Base-by-base conservation (phyloP, 2,113 vertebrate genomes). In the Gnathochromis pfefferi region DNA sequence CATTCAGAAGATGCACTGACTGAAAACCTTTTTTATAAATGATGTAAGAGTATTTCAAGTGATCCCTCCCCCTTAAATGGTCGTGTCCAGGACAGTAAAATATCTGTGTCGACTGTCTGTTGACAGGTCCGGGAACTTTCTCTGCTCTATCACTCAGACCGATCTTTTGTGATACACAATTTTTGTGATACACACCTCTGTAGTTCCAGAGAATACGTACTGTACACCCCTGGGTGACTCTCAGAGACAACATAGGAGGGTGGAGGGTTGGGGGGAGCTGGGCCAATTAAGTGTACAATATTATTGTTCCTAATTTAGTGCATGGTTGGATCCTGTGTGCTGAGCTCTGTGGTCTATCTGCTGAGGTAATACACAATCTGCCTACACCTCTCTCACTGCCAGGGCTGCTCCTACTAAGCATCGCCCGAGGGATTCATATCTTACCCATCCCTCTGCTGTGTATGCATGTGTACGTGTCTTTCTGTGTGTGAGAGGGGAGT, bases 291-390 rank as follows among this genome's bases (percentile, higher is more conserved):
- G 96, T 96, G 96, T 95, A 95, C 97, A 97, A 97, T 97, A 97
- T 96, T 98, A 98, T 98, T 97, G 97, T 98, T 98, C 97, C 97
- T 98, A 99, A 99, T 99, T 99, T 98, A 98, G 97, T 98, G 98
- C 98, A 98, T 99, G 97, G 97, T 97, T 98, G 98, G 98, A 97
- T 97, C 97, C 96, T 97, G 96, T 96, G 97, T 98, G 98, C 97
- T 95, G 96, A 97, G 96, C 98, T 97, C 98, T 97, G 98, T 98
- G 97, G 97, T 98, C 97, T 97, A 97, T 97, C 92, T 97, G 97
- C 97, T 98, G 96, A 98, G 97, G 97, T 97, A 97, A 98, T 97
- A 96, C 96, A 95, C 98, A 99, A 98, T 98, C 98, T 99, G 98
- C 97, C 97, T 97, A 96, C 96, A 97, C 97, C 97, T 97, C 97